Evolutionary conservation across 2,888 invertebrate genomes (phyloP), one percentile per base, ranked within the genome.

Genomic region (Timema podura): DNA sequence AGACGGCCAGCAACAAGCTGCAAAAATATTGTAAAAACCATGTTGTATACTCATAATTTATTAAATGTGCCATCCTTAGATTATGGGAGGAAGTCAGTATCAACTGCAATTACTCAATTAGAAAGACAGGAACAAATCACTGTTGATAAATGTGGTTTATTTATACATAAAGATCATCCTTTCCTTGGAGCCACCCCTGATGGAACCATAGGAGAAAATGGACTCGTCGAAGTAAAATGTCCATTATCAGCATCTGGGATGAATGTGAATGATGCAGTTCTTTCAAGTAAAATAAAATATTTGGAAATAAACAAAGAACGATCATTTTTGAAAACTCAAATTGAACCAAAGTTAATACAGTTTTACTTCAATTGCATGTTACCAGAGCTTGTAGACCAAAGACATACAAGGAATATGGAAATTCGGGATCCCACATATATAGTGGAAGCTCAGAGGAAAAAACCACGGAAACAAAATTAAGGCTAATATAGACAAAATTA

Each of bases 211-310:
- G 76, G 70, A 61, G 66, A 68, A n/a, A 70, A 75, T 67, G 73
- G 71, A 6, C 72, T 76, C 45, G 48, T 76, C 5, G 75, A 76
- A 69, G 72, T 76, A 0, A 76, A 76, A 69, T 76, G 75, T 68
- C 74, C 75, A 0, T 68, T 61, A 13, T 71, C 70, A 11, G 75
- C 72, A 11, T 16, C 64, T n/a, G 68, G 75, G 44, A 30, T 70
- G 3, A 49, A 64, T 46, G 49, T 72, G 9, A 54, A 72, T 46
- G 59, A 68, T 2, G 73, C 73, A 15, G 65, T 74, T 45, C 48
- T 13, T 6, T 13, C 44, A 15, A 16, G 48, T 2, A 68, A 68
- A 48, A 64, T 45, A 59, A 61, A 44, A 67, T 46, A 45, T 11
- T 16, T 61, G 46, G 30, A 67, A 15, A 11, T 45, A 48, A n/a